Evolutionary conservation across 2,797 vertebrate species (phyloP).

Genomic region (Scomberomorus guttatus): DNA sequence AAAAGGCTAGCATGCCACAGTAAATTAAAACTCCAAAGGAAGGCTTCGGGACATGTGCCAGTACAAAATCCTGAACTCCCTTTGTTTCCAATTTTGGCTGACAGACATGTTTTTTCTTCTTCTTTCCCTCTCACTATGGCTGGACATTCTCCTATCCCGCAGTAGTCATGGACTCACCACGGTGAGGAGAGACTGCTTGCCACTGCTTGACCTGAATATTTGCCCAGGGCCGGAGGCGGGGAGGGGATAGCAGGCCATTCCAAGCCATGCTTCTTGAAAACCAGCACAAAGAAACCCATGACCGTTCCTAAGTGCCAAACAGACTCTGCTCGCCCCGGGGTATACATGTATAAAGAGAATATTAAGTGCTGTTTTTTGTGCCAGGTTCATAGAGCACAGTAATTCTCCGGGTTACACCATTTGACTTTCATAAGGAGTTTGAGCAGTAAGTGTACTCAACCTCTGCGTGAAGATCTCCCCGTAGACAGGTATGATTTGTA

Average conservation of each 20-base stretch:
- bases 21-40: constrained; percentile 69
- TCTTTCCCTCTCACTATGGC: constrained; percentile 22
- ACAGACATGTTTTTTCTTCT: constrained; percentile 17
- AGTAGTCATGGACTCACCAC: constrained; percentile 46
- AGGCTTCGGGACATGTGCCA: constrained; percentile 60
- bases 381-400: constrained; percentile 57
- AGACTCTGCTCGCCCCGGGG: constrained; percentile 51
- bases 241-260: constrained; percentile 54
- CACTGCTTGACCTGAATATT: constrained; percentile 76
- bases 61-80: constrained; percentile 56
- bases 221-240: constrained; percentile 64
- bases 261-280: constrained; percentile 57
- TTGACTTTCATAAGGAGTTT: constrained; percentile 75
- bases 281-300: constrained; percentile 55
- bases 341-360: constrained; percentile 54
- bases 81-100: constrained; percentile 59
- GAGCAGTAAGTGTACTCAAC: constrained; percentile 78
- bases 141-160: constrained; percentile 45
- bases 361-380: constrained; percentile 60
- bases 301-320: constrained; percentile 59
- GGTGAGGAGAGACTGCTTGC: constrained; percentile 57
- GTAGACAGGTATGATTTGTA: constrained; percentile 52
- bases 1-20: constrained; percentile 70
- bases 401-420: constrained; percentile 58
- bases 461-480: constrained; percentile 60